These are phyloP conservation scores for Oceanodroma leucorhoa DNA, from an alignment of 2,797 vertebrate genomes.

Conservation along the genomic window DNA sequence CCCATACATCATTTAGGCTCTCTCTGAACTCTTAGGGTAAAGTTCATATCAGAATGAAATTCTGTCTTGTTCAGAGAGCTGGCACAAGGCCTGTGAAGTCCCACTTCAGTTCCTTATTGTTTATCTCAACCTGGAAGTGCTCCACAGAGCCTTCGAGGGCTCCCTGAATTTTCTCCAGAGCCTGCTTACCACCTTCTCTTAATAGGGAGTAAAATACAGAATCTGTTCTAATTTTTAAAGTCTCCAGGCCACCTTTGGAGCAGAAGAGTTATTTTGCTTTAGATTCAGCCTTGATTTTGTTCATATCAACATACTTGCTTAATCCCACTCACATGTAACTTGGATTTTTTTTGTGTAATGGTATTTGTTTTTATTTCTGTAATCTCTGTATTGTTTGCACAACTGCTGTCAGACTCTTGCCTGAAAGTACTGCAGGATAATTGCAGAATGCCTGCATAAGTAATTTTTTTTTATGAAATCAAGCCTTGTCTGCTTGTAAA, in stretches of 20 bases:
- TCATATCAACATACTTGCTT: not conserved
- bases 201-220: not conserved
- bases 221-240: not conserved
- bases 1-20: not conserved
- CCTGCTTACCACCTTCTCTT: not conserved
- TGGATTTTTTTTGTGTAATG: constrained; percentile 69
- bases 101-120: not conserved
- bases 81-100: not conserved
- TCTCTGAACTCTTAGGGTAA: not conserved
- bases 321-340: constrained; percentile 62
- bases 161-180: not conserved
- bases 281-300: not conserved
- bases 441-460: constrained; percentile 79
- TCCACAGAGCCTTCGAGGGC: not conserved
- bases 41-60: not conserved
- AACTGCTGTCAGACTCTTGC: constrained; percentile 77
- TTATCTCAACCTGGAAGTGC: not conserved
- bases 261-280: not conserved
- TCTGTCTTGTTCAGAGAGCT: not conserved
- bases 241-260: not conserved
- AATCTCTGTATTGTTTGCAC: constrained; percentile 78
- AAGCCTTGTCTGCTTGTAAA: constrained; percentile 77
- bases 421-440: constrained; percentile 77
- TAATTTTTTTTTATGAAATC: constrained; percentile 79
- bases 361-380: constrained; percentile 80